phyloP scores from a whole-genome alignment of 1,140 invertebrate species.

The Drosophila insularis region DNA sequence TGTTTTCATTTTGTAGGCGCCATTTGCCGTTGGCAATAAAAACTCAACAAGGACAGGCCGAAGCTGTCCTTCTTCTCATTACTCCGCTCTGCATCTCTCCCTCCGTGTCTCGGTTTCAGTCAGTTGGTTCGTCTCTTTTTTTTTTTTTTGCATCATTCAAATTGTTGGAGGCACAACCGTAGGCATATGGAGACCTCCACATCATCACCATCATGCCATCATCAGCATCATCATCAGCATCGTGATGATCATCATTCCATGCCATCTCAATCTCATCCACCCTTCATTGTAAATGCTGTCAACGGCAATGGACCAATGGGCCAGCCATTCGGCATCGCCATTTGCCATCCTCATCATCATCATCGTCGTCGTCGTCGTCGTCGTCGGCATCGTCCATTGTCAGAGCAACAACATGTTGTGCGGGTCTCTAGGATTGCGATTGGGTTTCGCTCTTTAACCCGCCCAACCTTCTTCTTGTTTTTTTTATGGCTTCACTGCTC shows the following conservation, averaged over 20 bases:
- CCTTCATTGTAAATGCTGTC: conserved; percentile 34
- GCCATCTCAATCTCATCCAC: conserved; percentile 30
- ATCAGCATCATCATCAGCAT: conserved; percentile 15
- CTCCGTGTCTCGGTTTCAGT: background rate
- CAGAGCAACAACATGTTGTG: conserved; percentile 33
- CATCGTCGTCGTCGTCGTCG: background rate
- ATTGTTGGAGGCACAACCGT: conserved; percentile 26
- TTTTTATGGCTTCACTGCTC: conserved; percentile 3
- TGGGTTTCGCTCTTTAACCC: conserved; percentile 24
- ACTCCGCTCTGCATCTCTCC: background rate
- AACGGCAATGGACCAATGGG: conserved; percentile 27
- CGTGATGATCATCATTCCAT: conserved; percentile 34
- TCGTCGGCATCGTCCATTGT: conserved; percentile 32
- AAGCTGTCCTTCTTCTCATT: background rate
- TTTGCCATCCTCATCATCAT: conserved; percentile 27
- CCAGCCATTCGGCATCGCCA: conserved; percentile 17
- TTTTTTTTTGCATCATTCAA: conserved; percentile 51
- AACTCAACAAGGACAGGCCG: conserved; percentile 50
- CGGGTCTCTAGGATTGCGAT: background rate
- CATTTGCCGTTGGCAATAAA: conserved; percentile 65
- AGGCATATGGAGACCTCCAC: conserved; percentile 14
- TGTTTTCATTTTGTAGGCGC: conserved; percentile 67
- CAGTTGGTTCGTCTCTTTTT: background rate
- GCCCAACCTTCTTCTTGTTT: background rate
- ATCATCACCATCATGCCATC: conserved; percentile 27